Evolutionary conservation across 2,888 invertebrate species (phyloP), one percentile per base, ranked within the genome.

Genomic region (Pelosia muscerda): DNA sequence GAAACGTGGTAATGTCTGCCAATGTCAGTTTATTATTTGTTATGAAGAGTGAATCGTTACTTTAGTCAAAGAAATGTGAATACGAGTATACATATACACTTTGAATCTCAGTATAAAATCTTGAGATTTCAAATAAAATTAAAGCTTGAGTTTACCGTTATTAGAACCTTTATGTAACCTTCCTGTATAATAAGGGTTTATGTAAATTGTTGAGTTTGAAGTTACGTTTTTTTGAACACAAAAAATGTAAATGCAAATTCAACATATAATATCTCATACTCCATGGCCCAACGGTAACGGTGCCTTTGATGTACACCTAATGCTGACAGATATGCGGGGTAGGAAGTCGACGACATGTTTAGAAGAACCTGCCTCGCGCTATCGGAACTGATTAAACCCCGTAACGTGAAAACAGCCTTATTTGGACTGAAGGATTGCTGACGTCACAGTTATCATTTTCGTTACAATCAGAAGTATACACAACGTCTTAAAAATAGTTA

Each of bases 231-330:
- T 34, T 42, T 19, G 13, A 58, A 59, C 19, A 34, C 34, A 11
- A 34, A 13, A 57, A 15, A 38, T 38, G 4, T 15, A 58, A 38
- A 10, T 38, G 6, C 6, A 3, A 59, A 38, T 25, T 38, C 10
- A 10, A 59, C 19, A 5, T 25, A 38, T 3, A 31, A 38, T 59
- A 34, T 59, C 2, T 19, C 61, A 22, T 57, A 42, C 38, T 34
- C 65, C 42, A 69, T 79, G 83, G 87, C 87, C 85, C 73, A 38
- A 75, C 71, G 53, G 34, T 84, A 87, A 87, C 88, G 83, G 87
- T 82, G 80, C 81, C 80, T 87, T 88, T 87, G 88, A 87, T 84
- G 84, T 82, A 75, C 84, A 74, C 79, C 85, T 84, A 84, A 79
- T 75, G 80, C 81, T 79, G 83, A 81, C 81, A 82, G 82, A 86